A percentile compares a stretch with the other conserved stretches of the same genome.
Conservation (phyloP, 2,797 vertebrate genomes). For the Adelosebastes latens region DNA sequence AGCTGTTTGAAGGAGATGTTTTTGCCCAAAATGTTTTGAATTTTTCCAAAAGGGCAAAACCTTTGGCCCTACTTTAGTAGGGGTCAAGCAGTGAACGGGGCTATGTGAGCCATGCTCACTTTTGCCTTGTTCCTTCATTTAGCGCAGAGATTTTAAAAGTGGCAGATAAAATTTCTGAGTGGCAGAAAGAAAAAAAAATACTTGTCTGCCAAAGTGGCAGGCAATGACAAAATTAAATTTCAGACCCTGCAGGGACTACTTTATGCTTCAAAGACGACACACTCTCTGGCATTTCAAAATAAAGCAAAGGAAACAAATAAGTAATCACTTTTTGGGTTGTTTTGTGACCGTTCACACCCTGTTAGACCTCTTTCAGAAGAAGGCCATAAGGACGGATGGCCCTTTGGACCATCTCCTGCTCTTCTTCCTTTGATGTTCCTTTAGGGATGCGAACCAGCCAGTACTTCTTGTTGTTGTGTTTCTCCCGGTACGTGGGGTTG, state of each 20-base stretch:
- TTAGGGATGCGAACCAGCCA: background rate
- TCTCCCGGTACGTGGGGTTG: constrained; percentile 9
- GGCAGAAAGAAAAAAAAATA: no score
- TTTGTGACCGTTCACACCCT: background rate
- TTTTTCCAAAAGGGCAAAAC: no score
- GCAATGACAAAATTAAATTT: no score
- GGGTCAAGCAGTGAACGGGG: no score
- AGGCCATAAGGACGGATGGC: constrained; percentile 42
- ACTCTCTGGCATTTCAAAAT: background rate
- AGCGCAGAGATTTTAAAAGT: no score
- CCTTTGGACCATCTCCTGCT: background rate
- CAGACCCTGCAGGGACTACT: background rate
- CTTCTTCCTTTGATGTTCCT: background rate
- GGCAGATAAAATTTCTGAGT: no score
- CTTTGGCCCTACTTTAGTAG: no score
- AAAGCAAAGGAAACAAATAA: background rate
- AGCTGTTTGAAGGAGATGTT: no score
- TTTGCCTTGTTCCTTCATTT: no score
- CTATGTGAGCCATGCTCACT: no score
- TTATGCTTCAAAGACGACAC: background rate
- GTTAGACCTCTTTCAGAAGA: constrained; percentile 11
- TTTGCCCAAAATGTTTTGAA: no score
- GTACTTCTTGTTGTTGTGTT: background rate
- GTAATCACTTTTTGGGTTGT: background rate
- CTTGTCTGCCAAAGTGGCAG: no score